A percentile compares a stretch with the other conserved stretches of the same genome.
Conservation (phyloP, 2,888 invertebrate genomes). For the Drosophila trichaetosa region DNA sequence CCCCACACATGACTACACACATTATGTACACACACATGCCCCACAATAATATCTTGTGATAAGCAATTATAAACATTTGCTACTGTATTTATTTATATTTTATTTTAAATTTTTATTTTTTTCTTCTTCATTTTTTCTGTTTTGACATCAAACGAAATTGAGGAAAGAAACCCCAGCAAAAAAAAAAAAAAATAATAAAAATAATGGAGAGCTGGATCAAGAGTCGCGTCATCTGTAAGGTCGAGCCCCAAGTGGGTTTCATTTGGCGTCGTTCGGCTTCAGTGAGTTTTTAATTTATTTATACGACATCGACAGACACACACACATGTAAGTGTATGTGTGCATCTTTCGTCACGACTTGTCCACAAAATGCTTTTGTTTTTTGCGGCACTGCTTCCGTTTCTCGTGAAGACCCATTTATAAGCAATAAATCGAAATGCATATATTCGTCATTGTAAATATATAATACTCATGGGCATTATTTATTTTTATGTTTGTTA, state of each 20-base stretch:
- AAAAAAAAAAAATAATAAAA: constrained; percentile 26
- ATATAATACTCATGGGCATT: constrained; percentile 7
- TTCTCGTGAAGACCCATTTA: constrained; percentile 45
- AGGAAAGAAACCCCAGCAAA: constrained; percentile 53
- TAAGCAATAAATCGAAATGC: constrained; percentile 49
- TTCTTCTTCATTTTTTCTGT: constrained; percentile 24
- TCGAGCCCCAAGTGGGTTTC: constrained; percentile 54
- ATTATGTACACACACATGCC: neutral
- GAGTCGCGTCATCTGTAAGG: constrained; percentile 45
- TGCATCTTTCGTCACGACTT: constrained; percentile 45
- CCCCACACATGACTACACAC: constrained; percentile 33
- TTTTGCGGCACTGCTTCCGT: constrained; percentile 49
- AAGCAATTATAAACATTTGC: constrained; percentile 71
- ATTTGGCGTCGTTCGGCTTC: constrained; percentile 66
- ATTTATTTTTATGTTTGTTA: neutral
- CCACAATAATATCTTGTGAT: constrained; percentile 36
- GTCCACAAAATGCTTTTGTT: constrained; percentile 26
- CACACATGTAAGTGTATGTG: neutral
- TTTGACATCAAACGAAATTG: constrained; percentile 72
- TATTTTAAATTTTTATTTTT: constrained; percentile 2
- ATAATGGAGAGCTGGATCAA: constrained; percentile 28
- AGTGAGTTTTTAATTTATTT: constrained; percentile 73
- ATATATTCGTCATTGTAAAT: constrained; percentile 45
- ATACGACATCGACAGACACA: constrained; percentile 47
- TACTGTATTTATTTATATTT: constrained; percentile 29